Conservation (phyloP, 2,888 invertebrate genomes). For the Noctua fimbriata region DNA sequence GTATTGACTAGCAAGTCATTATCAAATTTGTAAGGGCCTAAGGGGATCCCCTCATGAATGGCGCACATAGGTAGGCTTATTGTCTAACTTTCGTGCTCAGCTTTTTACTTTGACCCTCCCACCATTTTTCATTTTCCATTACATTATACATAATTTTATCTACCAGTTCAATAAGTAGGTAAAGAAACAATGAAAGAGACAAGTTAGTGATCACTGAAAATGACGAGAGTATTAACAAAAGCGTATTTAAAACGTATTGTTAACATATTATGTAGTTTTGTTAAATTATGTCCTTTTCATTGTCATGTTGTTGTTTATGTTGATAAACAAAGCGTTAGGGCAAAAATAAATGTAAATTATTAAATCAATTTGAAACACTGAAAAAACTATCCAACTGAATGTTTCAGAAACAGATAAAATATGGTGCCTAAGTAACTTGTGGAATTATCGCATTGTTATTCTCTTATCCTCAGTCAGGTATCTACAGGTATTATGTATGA, state of each 20-base stretch:
- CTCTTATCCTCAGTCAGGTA: slow-evolving; percentile 1
- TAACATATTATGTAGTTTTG: not conserved
- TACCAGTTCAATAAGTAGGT: not conserved
- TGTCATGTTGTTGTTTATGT: slow-evolving; percentile 33
- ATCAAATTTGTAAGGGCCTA: not conserved
- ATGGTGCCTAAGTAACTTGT: not conserved
- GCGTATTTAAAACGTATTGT: not conserved
- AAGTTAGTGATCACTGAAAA: not conserved
- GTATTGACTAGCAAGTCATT: slow-evolving; percentile 3
- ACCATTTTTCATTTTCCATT: not conserved
- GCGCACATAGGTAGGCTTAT: slow-evolving; percentile 1
- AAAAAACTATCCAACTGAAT: not conserved
- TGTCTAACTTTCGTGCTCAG: slow-evolving; percentile 16
- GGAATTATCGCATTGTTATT: slow-evolving; percentile 15
- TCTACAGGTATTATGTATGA: slow-evolving; percentile 6
- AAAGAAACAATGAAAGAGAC: not conserved
- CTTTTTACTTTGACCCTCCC: not conserved
- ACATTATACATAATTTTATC: not conserved
- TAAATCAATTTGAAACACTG: not conserved
- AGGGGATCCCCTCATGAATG: slow-evolving; percentile 6
- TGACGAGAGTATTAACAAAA: not conserved
- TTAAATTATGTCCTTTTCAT: slow-evolving; percentile 8
- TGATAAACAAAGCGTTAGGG: slow-evolving; percentile 24
- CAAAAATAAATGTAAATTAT: not conserved
- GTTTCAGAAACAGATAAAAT: not conserved